Evolutionary conservation across 1,140 invertebrate species (phyloP), one percentile per base, ranked within the genome.

Genomic region (Phymastichus coffea): DNA sequence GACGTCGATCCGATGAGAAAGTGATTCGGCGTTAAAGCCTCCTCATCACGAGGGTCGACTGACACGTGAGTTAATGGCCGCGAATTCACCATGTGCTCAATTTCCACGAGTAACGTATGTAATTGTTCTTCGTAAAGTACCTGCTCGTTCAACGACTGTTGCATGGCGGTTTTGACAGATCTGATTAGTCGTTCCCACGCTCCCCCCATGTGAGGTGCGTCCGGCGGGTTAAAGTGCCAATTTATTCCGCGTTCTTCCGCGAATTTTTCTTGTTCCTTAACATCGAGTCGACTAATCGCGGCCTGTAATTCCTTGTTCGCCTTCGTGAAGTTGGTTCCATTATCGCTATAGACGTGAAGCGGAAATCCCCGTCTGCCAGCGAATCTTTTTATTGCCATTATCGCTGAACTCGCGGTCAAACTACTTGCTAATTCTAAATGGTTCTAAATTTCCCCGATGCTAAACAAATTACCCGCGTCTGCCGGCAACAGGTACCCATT

Each of bases 161-260:
- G 3, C 9, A 52, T 10, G 3, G 67, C 69, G n/a, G 19, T 51
- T 46, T 72, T 68, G 0, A 69, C 63, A n/a, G 57, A 59, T 6
- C 51, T n/a, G n/a, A n/a, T n/a, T n/a, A n/a, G n/a, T n/a, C n/a
- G n/a, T n/a, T n/a, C n/a, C n/a, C n/a, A n/a, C n/a, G n/a, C n/a
- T n/a, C n/a, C n/a, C n/a, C n/a, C n/a, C n/a, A n/a, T n/a, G n/a
- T n/a, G n/a, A n/a, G 49, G 71, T 14, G 69, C 49, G 3, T 22
- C 22, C 1, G 68, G 69, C n/a, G 69, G 69, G 30, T 70, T 73
- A 28, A 73, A 73, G 4, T 65, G 43, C 70, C 68, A 70, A 2
- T 52, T 37, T 8, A 67, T 61, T 15, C 19, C 8, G 1, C 26
- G 17, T 17, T 15, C 8, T 9, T 2, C 17, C 12, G 14, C 19